Evolutionary conservation across 2,797 vertebrate species (phyloP), one percentile per base, ranked within the genome.

Genomic region (Fistularia commersonii): DNA sequence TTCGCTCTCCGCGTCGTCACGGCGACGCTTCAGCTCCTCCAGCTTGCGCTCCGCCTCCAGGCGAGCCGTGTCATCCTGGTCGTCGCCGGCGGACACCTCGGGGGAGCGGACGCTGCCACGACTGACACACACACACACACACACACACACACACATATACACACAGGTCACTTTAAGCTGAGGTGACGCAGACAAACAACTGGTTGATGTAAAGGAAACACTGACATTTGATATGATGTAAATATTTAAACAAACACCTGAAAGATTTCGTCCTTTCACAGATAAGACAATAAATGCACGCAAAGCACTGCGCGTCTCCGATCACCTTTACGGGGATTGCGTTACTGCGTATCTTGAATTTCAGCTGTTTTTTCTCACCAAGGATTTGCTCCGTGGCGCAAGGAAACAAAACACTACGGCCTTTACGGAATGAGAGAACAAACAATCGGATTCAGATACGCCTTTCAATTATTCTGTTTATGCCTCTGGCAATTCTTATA

Each of bases 1-100:
- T 64, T 94, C 95, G 3, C 82, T 93, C 88, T 97, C 95, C 0
- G 90, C 92, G 48, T 96, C 95, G 0, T 95, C 94, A 0, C 92
- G 92, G 38, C 94, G 91, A 0, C 94, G 91, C 60, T 93, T 94
- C 53, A 96, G 91, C 59, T 97, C 95, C 62, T 98, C 96, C 77
- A 97, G 67, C 67, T 94, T 90, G 64, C 84, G 92, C 69, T 93
- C 95, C 0, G 93, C 92, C 81, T 98, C 96, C 1, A 81, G 77
- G 1, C 91, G 93, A 4, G 90, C 83, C 0, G 77, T 79, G 0
- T 93, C 92, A 0, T 88, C 88, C 44, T 72, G 76, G 39, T 83
- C 70, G 48, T 82, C 55, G 0, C 48, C 39, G 0, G 31, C 55
- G 0, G 66, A 61, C 45, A 69, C 61, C 35, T 90, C 91, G 0